Percentiles rank a stretch among this genome's conserved stretches.
These are phyloP conservation scores for Oreochromis grahami DNA, from an alignment of 2,797 vertebrate species.

Conservation along the genomic window DNA sequence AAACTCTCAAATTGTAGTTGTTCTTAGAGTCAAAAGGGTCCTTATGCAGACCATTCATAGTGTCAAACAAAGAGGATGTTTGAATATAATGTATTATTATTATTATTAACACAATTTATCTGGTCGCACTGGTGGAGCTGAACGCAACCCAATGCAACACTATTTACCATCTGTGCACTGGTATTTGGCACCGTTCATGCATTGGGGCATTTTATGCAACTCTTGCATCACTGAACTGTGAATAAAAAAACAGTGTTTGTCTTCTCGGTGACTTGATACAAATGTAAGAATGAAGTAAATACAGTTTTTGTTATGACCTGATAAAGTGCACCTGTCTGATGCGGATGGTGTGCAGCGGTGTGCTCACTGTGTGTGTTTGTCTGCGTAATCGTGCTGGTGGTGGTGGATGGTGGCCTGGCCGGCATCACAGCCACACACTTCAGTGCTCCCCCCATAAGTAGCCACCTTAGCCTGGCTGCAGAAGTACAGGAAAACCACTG, in stretches of 20 bases:
- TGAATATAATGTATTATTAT: constrained; percentile 27
- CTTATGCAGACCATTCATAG: background rate
- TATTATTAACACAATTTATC: constrained; percentile 28
- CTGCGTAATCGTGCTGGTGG: background rate
- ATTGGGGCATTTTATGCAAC: constrained; percentile 58
- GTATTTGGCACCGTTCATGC: constrained; percentile 34
- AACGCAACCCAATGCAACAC: constrained; percentile 55
- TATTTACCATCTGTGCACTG: constrained; percentile 55
- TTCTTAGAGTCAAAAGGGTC: background rate
- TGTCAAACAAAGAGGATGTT: background rate
- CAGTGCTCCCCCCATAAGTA: constrained; percentile 2
- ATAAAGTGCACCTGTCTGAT: background rate
- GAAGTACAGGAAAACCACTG: constrained; percentile 52
- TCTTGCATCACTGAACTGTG: constrained; percentile 68
- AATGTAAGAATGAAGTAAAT: constrained; percentile 12
- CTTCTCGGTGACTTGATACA: constrained; percentile 22
- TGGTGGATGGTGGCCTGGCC: constrained; percentile 3
- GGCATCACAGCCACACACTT: constrained; percentile 29
- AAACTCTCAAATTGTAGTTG: background rate
- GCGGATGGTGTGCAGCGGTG: background rate
- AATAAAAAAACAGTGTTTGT: constrained; percentile 58
- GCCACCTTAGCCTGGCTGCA: constrained; percentile 28
- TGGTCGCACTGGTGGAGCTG: constrained; percentile 4
- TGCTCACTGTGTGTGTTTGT: background rate
- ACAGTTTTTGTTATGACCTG: background rate